These are phyloP conservation scores for Pollicipes pollicipes DNA, from an alignment of 1,140 invertebrate genomes.

Conservation along the genomic window DNA sequence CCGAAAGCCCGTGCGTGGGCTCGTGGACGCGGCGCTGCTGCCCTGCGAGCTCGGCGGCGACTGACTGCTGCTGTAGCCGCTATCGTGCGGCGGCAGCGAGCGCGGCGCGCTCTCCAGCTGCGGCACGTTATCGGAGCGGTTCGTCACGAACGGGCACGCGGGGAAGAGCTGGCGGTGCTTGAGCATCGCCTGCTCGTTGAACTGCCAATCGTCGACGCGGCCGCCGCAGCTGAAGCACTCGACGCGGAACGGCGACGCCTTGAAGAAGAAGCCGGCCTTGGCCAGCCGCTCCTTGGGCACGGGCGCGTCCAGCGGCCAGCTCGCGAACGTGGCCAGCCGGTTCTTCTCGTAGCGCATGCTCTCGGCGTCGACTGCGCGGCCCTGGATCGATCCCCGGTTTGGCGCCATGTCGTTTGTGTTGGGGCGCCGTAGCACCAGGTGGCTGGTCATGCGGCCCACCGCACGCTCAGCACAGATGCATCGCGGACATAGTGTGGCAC, in stretches of 20 bases:
- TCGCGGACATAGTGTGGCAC: too few species aligned
- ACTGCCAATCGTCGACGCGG: conserved; percentile 5
- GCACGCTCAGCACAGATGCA: background rate
- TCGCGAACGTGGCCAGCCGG: conserved; percentile 18
- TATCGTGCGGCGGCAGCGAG: background rate
- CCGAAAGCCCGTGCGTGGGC: background rate
- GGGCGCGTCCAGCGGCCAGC: conserved; percentile 17
- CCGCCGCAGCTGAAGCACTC: conserved; percentile 10
- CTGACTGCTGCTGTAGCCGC: conserved; percentile 5
- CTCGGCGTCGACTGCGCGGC: background rate
- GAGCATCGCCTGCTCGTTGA: background rate
- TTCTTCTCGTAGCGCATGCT: conserved; percentile 17
- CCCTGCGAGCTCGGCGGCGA: background rate
- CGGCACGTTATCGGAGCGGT: background rate
- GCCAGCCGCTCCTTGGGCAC: conserved; percentile 10
- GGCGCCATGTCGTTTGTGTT: background rate
- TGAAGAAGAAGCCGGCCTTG: conserved; percentile 13
- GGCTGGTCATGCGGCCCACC: background rate
- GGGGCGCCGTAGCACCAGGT: background rate
- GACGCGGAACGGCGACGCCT: conserved; percentile 8
- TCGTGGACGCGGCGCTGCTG: background rate
- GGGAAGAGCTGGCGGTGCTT: conserved; percentile 11
- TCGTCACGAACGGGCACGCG: conserved; percentile 9
- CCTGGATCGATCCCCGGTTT: background rate
- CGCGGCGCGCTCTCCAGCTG: background rate